phyloP scores from a whole-genome alignment of 2,888 invertebrate species.

The Mythimna vitellina region DNA sequence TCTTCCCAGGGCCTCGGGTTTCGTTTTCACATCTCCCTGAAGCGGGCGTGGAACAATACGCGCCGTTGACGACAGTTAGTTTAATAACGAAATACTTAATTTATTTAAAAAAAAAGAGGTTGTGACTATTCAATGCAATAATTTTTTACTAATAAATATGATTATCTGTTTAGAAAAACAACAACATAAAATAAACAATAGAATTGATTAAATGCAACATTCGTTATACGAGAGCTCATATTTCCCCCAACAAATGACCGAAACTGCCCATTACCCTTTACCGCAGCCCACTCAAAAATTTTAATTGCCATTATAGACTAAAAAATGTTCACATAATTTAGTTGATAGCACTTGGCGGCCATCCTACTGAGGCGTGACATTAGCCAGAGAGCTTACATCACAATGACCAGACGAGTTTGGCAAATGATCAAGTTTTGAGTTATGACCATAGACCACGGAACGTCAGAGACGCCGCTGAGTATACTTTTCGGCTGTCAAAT shows the following conservation, averaged over 20 bases:
- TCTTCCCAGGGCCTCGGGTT: too few relatives aligned
- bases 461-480: too few relatives aligned
- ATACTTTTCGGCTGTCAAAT: too few relatives aligned
- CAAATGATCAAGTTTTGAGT: slow-evolving; percentile 62
- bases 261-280: slow-evolving; percentile 23
- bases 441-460: slow-evolving; percentile 21
- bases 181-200: too few relatives aligned
- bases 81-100: too few relatives aligned
- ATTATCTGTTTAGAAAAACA: too few relatives aligned
- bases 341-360: slow-evolving; percentile 43
- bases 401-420: slow-evolving; percentile 54
- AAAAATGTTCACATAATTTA: slow-evolving; percentile 30
- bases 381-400: slow-evolving; percentile 51
- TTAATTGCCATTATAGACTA: slow-evolving; percentile 18
- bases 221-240: not conserved
- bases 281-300: slow-evolving; percentile 18
- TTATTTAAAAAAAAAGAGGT: too few relatives aligned
- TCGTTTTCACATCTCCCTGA: too few relatives aligned
- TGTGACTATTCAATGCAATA: too few relatives aligned
- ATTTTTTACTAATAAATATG: too few relatives aligned
- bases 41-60: too few relatives aligned
- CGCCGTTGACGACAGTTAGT: too few relatives aligned
- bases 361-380: slow-evolving; percentile 45
- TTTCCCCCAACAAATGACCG: not conserved
- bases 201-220: not conserved